A percentile compares a stretch with the other conserved stretches of the same genome.
Conservation (phyloP, 2,113 vertebrate genomes). For the Pangasianodon hypophthalmus region DNA sequence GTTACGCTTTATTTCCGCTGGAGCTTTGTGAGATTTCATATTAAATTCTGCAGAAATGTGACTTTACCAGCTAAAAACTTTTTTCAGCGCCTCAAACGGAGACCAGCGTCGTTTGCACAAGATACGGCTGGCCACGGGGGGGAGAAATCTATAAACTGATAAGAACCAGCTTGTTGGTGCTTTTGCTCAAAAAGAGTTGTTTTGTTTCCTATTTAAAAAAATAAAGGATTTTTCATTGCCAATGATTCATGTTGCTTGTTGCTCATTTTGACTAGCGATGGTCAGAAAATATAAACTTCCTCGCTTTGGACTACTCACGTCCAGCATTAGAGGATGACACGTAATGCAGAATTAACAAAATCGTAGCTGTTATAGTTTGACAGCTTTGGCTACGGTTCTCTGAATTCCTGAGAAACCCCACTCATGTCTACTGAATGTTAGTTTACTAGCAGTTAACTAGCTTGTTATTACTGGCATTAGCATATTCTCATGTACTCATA, state of each 20-base stretch:
- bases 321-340: neutral
- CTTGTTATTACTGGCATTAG: neutral
- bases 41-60: neutral
- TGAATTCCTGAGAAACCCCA: neutral
- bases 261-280: neutral
- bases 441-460: neutral
- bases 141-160: neutral
- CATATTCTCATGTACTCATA: neutral
- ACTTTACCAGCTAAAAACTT: neutral
- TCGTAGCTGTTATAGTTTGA: neutral
- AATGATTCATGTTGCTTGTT: neutral
- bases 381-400: neutral
- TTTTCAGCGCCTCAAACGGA: slow-evolving; percentile 76
- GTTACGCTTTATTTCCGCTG: slow-evolving; percentile 80
- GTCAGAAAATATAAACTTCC: neutral
- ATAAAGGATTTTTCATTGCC: slow-evolving; percentile 70
- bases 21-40: slow-evolving; percentile 70
- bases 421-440: neutral
- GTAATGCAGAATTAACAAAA: neutral
- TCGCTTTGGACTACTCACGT: neutral
- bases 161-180: slow-evolving; percentile 60
- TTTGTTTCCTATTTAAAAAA: slow-evolving; percentile 87
- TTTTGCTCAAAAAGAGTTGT: slow-evolving; percentile 77
- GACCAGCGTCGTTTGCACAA: slow-evolving; percentile 89
- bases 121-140: slow-evolving; percentile 74